Percentiles rank a stretch among this genome's conserved stretches.
Conservation (phyloP, 2,888 invertebrate species). For the Aspidiotus destructor region DNA sequence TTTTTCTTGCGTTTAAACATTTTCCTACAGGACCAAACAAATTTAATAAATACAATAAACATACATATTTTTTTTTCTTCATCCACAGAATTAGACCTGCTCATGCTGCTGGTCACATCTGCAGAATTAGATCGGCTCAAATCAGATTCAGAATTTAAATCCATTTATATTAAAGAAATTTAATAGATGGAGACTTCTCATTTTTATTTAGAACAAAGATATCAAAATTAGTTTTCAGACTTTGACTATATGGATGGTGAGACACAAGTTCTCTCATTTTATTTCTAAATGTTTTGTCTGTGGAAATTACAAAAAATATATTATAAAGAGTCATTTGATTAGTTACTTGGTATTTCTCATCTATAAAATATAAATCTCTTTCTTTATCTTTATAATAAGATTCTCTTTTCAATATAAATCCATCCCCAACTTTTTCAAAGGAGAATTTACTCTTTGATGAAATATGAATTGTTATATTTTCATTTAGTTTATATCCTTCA, state of each 20-base stretch:
- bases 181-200: not conserved
- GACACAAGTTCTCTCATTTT: not conserved
- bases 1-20: not conserved
- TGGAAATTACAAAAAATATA: not conserved
- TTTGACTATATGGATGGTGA: not conserved
- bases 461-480: not conserved
- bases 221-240: not conserved
- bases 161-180: too few relatives aligned
- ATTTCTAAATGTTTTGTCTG: not conserved
- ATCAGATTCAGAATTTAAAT: too few relatives aligned
- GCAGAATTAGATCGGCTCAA: too few relatives aligned
- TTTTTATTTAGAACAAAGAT: not conserved
- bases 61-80: slow-evolving; percentile 12
- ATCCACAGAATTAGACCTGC: too few relatives aligned
- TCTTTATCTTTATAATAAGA: slow-evolving; percentile 2
- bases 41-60: not conserved
- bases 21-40: not conserved
- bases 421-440: not conserved
- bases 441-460: not conserved
- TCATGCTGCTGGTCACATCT: too few relatives aligned
- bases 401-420: not conserved
- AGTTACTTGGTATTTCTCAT: not conserved
- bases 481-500: not conserved
- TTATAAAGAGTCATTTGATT: not conserved
- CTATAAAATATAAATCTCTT: not conserved